Base-by-base conservation (phyloP, 2,113 vertebrate genomes). In the Corythoichthys intestinalis region DNA sequence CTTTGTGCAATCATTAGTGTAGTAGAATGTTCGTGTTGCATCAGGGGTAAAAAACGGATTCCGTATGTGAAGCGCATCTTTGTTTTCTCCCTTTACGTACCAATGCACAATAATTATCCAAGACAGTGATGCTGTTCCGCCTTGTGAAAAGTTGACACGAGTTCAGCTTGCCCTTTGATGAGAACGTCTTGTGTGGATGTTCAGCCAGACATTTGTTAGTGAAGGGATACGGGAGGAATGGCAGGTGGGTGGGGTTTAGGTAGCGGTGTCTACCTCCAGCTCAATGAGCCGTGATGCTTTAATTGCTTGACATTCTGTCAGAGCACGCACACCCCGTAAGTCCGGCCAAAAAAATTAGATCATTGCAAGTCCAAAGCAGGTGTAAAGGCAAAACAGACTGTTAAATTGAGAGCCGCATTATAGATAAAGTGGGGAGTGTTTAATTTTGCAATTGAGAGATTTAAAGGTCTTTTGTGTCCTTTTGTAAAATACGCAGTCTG, bases 221-320 rank as follows among this genome's bases (percentile, higher is more conserved):
- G 54, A 76, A 75, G 75, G 63, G 70, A 80, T 64, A 72, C 70
- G 67, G 62, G 37, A 68, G 35, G 65, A 69, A 71, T 72, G 75
- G 75, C 59, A 49, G 69, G 70, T 47, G 79, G 78, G 50, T 76
- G 34, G 53, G 60, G 58, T 68, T 74, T 64, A n/a, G 74, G 86
- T 54, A 58, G 82, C 76, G 85, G 68, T 76, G 83, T 74, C 82
- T 83, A 86, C 83, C 89, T 86, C 85, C 77, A 75, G 86, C 80
- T 87, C 86, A 85, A 86, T 90, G 87, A 90, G 87, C 83, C 89
- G 79, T 84, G 87, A 85, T 87, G 85, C 83, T 88, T 86, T 89
- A 89, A 90, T 90, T 89, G 85, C 86, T 86, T 89, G 87, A 88
- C 89, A 88, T 87, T 88, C 89, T 87, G 86, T 90, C 85, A 83